Evolutionary conservation across 2,113 vertebrate species (phyloP).

Genomic region (Lasiurus cinereus): DNA sequence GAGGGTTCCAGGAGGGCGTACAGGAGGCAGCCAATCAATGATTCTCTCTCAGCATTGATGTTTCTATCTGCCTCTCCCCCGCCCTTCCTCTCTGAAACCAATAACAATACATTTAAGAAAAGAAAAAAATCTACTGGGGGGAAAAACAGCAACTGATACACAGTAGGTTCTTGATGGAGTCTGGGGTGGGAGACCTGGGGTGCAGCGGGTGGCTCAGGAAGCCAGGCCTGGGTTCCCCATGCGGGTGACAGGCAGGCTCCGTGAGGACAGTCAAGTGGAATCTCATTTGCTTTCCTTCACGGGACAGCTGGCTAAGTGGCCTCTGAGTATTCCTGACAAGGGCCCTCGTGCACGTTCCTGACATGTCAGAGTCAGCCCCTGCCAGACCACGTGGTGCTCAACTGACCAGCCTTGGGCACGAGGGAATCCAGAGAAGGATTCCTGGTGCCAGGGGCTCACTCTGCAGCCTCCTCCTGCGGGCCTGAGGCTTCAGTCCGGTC

Average conservation of each 20-base stretch:
- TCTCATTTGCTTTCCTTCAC: slow-evolving; percentile 36
- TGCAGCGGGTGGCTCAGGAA: neutral
- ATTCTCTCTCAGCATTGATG: too few relatives aligned
- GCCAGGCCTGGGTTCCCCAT: neutral
- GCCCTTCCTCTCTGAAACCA: too few relatives aligned
- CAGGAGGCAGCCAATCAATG: too few relatives aligned
- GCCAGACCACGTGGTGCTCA: neutral
- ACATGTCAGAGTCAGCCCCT: neutral
- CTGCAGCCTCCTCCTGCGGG: neutral
- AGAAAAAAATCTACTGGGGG: neutral
- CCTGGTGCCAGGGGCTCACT: too few relatives aligned
- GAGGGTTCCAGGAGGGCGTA: too few relatives aligned
- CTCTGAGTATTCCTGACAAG: neutral
- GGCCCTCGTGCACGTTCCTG: neutral
- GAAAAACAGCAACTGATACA: neutral
- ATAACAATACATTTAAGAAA: too few relatives aligned
- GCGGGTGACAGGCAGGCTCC: neutral
- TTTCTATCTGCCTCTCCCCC: too few relatives aligned
- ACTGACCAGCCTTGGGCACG: neutral
- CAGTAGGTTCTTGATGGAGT: neutral
- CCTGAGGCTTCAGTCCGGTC: neutral
- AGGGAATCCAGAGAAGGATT: neutral
- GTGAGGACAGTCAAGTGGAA: neutral
- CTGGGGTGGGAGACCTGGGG: neutral
- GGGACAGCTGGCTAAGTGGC: slow-evolving; percentile 58